phyloP scores from a whole-genome alignment of 2,797 vertebrate genomes.

The Pangasius larnaudii region DNA sequence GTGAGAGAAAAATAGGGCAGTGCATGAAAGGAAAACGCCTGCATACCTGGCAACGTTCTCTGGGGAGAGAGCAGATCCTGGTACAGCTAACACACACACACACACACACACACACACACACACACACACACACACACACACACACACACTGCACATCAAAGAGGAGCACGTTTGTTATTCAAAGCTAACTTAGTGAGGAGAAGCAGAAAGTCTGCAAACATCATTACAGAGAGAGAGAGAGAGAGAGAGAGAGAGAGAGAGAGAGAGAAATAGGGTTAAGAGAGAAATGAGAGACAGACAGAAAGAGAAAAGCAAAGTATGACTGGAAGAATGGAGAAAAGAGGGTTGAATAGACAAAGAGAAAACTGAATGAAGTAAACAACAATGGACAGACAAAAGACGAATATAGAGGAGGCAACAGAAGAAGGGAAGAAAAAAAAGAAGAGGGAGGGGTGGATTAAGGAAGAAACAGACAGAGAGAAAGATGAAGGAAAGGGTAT shows the following conservation, averaged over 20 bases:
- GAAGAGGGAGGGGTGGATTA: background rate
- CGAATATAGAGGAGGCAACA: background rate
- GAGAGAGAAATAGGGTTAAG: background rate
- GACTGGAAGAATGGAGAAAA: background rate
- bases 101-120: background rate
- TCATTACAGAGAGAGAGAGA: slow-evolving; percentile 27
- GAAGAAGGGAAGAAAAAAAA: background rate
- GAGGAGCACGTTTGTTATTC: slow-evolving; percentile 27
- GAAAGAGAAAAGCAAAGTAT: background rate
- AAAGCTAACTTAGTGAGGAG: slow-evolving; percentile 37
- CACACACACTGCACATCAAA: background rate
- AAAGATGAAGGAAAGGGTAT: background rate
- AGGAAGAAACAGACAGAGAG: background rate
- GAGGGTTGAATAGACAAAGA: too few relatives aligned
- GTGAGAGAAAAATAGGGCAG: slow-evolving; percentile 49
- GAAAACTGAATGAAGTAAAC: too few relatives aligned
- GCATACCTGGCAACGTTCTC: slow-evolving; percentile 55
- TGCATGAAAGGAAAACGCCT: slow-evolving; percentile 52
- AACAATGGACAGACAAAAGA: background rate
- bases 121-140: slow-evolving; percentile 18
- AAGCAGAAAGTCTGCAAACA: slow-evolving; percentile 37
- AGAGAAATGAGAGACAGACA: background rate
- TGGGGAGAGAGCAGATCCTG: slow-evolving; percentile 5
- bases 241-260: background rate
- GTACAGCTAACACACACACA: slow-evolving; percentile 12